Base-by-base conservation (phyloP, 2,113 vertebrate species). In the Corythaeola cristata region DNA sequence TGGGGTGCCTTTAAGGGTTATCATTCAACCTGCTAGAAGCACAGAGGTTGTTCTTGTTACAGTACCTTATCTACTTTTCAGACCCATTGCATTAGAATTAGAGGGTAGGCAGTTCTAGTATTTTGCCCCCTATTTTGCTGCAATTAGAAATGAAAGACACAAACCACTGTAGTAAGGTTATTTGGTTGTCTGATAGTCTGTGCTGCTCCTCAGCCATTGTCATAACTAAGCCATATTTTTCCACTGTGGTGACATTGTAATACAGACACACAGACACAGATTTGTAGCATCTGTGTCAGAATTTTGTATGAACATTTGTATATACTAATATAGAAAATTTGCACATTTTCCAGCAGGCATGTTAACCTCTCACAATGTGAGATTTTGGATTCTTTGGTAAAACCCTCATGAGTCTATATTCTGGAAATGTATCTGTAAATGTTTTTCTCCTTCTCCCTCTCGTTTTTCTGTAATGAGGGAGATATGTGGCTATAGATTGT, bases 141-240 rank as follows among this genome's bases (percentile, higher is more conserved):
- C 83, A 76, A 77, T 94, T 96, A 83, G 60, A 89, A 90, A 77
- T 45, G 80, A 92, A 97, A 95, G 86, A 50, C 69, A 87, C 77
- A 78, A 75, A 76, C 82, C 55, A 12, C 69, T 71, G 52, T 68
- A 21, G 87, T 69, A 62, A 39, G 74, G 75, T 89, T 87, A 75
- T 91, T 63, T 55, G 39, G 52, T 78, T 82, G 90, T 89, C 72
- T 68, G 33, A 47, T 71, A 76, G 67, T 67, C 90, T 76, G 52
- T 84, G 77, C 47, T 67, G 13, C 56, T 86, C 41, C 80, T 91
- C 69, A 94, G 91, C 76, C 89, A 69, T 58, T 95, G 45, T 37
- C 63, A 30, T 50, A 86, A 92, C 60, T 85, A 89, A 94, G 60
- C 68, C 85, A 39, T 95, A 75, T 85, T 90, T 95, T 84, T 60